Conservation (phyloP, 2,113 vertebrate genomes). For the Monopterus albus region DNA sequence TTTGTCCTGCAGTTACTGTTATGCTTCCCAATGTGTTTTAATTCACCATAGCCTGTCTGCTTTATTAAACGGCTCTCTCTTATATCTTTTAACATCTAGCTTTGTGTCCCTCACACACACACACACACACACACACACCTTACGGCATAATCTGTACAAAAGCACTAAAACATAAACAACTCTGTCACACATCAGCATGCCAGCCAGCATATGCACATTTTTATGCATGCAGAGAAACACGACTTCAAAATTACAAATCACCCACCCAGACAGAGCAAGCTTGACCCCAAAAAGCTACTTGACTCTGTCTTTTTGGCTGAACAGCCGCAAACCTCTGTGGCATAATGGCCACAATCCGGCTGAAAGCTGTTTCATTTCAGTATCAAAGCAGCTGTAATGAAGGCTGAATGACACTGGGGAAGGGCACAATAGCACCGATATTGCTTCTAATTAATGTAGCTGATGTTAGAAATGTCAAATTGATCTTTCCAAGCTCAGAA, state of each 20-base stretch:
- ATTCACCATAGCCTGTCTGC: constrained; percentile 15
- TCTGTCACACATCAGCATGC: constrained; percentile 2
- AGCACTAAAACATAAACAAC: constrained; percentile 27
- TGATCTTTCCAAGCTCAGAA: constrained; percentile 63
- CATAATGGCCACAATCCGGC: constrained; percentile 70
- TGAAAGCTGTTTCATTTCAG: constrained; percentile 73
- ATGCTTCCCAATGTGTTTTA: constrained; percentile 14
- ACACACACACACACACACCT: no score
- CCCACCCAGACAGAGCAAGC: constrained; percentile 42
- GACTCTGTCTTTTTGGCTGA: constrained; percentile 66
- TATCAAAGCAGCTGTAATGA: constrained; percentile 77
- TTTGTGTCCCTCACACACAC: constrained; percentile 15
- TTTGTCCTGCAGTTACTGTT: constrained; percentile 6
- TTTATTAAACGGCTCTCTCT: constrained; percentile 23
- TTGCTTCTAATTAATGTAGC: constrained; percentile 75
- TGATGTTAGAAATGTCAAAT: constrained; percentile 71
- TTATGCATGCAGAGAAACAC: constrained; percentile 14
- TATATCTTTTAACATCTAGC: constrained; percentile 3
- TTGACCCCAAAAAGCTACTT: constrained; percentile 59
- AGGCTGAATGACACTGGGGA: constrained; percentile 74
- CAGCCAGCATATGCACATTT: constrained; percentile 7
- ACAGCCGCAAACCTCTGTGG: constrained; percentile 54
- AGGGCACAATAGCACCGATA: constrained; percentile 71
- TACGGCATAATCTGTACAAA: constrained; percentile 19
- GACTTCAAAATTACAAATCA: constrained; percentile 54